Evolutionary conservation across 30 jellyfish, hydroid and myxozoan species (phyloP).

Genomic region (Rhopilema esculentum): DNA sequence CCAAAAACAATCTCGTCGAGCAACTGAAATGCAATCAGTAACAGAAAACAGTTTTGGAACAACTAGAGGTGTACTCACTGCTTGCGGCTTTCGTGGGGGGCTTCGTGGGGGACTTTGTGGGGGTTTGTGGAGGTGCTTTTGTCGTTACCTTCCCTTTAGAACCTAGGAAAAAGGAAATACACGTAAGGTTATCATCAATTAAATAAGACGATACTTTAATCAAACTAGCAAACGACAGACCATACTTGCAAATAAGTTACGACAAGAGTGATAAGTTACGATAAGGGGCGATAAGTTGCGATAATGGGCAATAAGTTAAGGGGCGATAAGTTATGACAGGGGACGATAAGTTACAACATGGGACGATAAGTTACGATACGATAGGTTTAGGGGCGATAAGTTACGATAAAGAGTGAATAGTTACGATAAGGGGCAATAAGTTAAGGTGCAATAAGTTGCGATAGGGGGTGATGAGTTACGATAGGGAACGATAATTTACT

Average conservation of each 20-base stretch:
- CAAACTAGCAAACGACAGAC: neutral
- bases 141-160: neutral
- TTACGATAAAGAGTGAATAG: neutral
- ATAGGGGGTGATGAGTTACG: neutral
- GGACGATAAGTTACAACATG: neutral
- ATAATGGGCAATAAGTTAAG: neutral
- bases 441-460: neutral
- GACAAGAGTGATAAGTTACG: neutral
- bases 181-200: too few species aligned
- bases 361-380: neutral
- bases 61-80: too few species aligned
- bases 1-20: too few species aligned
- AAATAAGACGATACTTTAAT: too few species aligned
- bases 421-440: neutral
- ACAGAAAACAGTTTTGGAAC: too few species aligned
- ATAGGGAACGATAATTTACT: neutral
- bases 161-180: too few species aligned
- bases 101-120: neutral
- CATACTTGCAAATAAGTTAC: neutral
- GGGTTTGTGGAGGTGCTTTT: neutral
- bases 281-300: neutral
- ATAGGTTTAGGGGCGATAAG: neutral
- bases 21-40: too few species aligned
- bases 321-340: neutral
- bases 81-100: too few species aligned